A percentile compares a stretch with the other conserved stretches of the same genome.
Evolutionary conservation across 2,888 invertebrate genomes (phyloP).

Genomic region (Pherbina coryleti): DNA sequence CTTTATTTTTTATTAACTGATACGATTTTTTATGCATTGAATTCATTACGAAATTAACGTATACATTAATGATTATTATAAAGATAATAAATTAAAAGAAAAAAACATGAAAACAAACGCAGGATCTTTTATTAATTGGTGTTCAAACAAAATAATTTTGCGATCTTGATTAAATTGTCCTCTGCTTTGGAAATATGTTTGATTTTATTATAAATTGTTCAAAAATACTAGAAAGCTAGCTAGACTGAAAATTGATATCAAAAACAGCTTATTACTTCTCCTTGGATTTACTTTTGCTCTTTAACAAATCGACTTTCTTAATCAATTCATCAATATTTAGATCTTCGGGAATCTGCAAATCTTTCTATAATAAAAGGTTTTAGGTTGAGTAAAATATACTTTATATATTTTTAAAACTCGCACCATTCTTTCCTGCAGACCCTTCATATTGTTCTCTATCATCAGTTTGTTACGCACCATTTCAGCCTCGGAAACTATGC

Average conservation of each 20-base stretch:
- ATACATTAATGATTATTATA: slow-evolving; percentile 40
- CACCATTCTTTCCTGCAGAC: slow-evolving; percentile 55
- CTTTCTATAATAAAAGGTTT: slow-evolving; percentile 45
- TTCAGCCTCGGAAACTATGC: slow-evolving; percentile 53
- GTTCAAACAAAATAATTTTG: neutral
- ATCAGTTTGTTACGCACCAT: slow-evolving; percentile 52
- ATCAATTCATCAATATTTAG: slow-evolving; percentile 61
- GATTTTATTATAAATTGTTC: too few species aligned
- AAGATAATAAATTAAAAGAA: slow-evolving; percentile 25
- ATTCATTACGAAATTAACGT: slow-evolving; percentile 44
- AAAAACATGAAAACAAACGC: too few species aligned
- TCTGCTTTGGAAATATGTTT: too few species aligned
- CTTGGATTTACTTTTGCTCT: slow-evolving; percentile 46
- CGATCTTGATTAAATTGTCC: too few species aligned
- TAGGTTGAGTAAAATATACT: neutral
- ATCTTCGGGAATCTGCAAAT: slow-evolving; percentile 53
- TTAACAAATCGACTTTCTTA: slow-evolving; percentile 57
- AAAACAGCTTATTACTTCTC: slow-evolving; percentile 42
- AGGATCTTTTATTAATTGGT: too few species aligned
- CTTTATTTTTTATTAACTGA: slow-evolving; percentile 42
- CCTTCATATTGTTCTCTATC: slow-evolving; percentile 54
- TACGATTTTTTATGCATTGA: slow-evolving; percentile 43
- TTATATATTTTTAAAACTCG: neutral
- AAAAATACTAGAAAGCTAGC: too few species aligned
- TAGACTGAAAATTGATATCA: neutral